phyloP scores from a whole-genome alignment of 2,797 vertebrate genomes.

The Cryptoprocta ferox region DNA sequence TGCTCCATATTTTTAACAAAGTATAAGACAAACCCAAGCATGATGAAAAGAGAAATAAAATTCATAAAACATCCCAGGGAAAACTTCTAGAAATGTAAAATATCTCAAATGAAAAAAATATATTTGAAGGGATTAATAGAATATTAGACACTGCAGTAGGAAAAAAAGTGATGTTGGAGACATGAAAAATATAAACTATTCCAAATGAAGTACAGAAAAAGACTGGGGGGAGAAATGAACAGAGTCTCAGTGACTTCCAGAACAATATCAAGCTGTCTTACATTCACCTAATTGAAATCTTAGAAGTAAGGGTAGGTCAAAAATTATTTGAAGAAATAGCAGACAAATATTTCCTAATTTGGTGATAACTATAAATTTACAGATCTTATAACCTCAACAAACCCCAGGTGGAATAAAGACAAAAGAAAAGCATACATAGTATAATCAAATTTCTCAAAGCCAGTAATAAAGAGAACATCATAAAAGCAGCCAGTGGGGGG shows the following conservation, averaged over 20 bases:
- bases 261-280: not conserved
- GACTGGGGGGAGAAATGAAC: not conserved
- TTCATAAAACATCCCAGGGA: not conserved
- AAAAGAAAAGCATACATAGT: not conserved
- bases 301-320: not conserved
- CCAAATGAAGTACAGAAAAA: not conserved
- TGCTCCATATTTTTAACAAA: not conserved
- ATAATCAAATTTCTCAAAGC: not conserved
- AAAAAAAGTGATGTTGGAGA: not conserved
- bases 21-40: not conserved
- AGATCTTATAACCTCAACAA: not conserved
- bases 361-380: not conserved
- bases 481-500: not conserved
- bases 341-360: not conserved
- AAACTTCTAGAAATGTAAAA: not conserved
- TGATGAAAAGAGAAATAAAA: not conserved
- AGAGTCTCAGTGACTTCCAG: not conserved
- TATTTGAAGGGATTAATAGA: not conserved
- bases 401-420: not conserved
- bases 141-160: not conserved
- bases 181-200: not conserved
- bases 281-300: not conserved
- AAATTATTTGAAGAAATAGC: not conserved
- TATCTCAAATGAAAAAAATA: not conserved
- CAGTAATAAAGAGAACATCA: not conserved